These are phyloP conservation scores for Parotia lawesii DNA, from an alignment of 2,113 vertebrate species.

Conservation along the genomic window DNA sequence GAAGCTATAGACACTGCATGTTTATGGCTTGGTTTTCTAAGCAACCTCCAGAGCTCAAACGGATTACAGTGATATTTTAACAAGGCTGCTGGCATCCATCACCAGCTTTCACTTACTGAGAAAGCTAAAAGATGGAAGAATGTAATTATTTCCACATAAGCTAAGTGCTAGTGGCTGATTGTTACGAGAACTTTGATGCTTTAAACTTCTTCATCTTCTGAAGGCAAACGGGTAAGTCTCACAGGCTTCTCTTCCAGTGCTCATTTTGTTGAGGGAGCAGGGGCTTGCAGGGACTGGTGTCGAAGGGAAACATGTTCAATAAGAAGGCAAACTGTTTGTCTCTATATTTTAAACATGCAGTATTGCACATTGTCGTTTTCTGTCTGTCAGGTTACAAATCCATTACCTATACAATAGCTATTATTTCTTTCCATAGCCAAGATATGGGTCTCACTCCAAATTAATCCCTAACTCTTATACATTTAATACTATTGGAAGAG, in stretches of 20 bases:
- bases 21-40: slow-evolving; percentile 40
- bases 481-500: neutral
- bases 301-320: neutral
- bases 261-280: neutral
- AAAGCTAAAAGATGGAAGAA: slow-evolving; percentile 39
- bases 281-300: neutral
- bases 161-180: neutral
- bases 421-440: neutral
- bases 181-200: neutral
- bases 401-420: neutral
- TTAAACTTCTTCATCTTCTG: slow-evolving; percentile 2
- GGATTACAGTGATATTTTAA: slow-evolving; percentile 57
- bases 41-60: slow-evolving; percentile 30
- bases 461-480: neutral
- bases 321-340: neutral
- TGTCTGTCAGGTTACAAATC: neutral
- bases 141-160: slow-evolving; percentile 27
- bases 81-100: slow-evolving; percentile 44
- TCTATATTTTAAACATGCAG: neutral
- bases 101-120: slow-evolving; percentile 22
- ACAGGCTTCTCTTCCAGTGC: neutral
- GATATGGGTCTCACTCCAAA: neutral
- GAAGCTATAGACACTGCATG: slow-evolving; percentile 15
- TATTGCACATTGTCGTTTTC: neutral
- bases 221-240: slow-evolving; percentile 28